phyloP scores from a whole-genome alignment of 2,797 vertebrate species.

The Chaetodon trifasciatus region DNA sequence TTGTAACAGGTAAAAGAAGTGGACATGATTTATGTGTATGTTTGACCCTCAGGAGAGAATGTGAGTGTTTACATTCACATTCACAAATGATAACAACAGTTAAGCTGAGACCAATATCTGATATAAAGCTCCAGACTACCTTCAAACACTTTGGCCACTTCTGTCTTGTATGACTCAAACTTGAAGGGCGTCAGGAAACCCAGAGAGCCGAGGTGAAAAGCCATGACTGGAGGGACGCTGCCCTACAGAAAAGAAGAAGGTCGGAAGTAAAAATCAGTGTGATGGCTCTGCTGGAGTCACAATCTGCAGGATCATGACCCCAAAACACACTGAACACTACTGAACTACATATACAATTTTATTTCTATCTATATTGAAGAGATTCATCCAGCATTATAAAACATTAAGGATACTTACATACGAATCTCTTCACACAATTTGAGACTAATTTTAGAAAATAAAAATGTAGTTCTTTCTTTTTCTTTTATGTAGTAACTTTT shows the following conservation, averaged over 20 bases:
- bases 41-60: neutral
- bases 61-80: neutral
- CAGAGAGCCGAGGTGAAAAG: slow-evolving; percentile 88
- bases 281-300: no score
- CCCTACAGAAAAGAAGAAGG: slow-evolving; percentile 63
- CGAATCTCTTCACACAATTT: neutral
- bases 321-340: no score
- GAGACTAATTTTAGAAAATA: neutral
- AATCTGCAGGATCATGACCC: no score
- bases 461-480: neutral
- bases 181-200: slow-evolving; percentile 89
- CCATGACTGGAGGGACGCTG: slow-evolving; percentile 89
- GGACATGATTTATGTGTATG: neutral
- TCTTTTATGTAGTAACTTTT: neutral
- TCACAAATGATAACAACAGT: neutral
- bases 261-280: no score
- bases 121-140: slow-evolving; percentile 63
- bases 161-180: slow-evolving; percentile 88
- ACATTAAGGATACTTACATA: neutral
- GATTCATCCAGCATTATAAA: neutral
- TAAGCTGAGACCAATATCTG: rapidly evolving
- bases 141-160: slow-evolving; percentile 89
- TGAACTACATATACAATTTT: no score
- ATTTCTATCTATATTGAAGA: no score
- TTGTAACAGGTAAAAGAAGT: neutral